Base-by-base conservation (phyloP, 2,113 vertebrate species). In the Takifugu bimaculatus region DNA sequence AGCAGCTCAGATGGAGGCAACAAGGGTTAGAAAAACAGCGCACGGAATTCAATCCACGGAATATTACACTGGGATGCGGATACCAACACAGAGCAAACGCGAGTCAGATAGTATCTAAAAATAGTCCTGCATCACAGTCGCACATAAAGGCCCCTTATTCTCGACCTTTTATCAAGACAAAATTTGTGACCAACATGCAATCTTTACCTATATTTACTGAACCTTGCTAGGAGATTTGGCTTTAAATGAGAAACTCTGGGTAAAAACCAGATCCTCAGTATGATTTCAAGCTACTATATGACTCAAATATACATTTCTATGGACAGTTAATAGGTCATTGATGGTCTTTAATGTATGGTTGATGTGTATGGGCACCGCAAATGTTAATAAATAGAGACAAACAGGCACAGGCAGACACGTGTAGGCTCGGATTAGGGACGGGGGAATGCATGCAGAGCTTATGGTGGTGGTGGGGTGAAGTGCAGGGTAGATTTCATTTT, bases 1-100 rank as follows among this genome's bases (percentile, higher is more conserved):
- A 70, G 53, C 58, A 79, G 66, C 66, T 74, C 77, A 75, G 65
- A 75, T 71, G 80, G 75, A 72, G 79, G 78, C 75, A 81, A 79
- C 75, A 74, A 66, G 73, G 76, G 66, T 83, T 82, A 81, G 73
- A 53, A 52, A 62, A 70, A 58, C 56, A 71, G 66, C 72, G 80
- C 84, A 79, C 53, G 63, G 44, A 59, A 59, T 70, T 66, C 9
- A n/a, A 72, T 68, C 73, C 29, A 70, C 63, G 75, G 74, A 56
- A 59, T 70, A 72, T 75, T 77, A 78, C 54, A 72, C 9, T 44
- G 28, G 70, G 81, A 83, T 78, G 73, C 75, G 80, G 43, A 72
- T 57, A 64, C 52, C 51, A 51, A 60, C 28, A 66, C 66, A 79
- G 25, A 50, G n/a, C 42, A 65, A 69, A 74, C 63, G 39, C 20